phyloP scores from a whole-genome alignment of 1,140 invertebrate genomes.

The Calosoma granatense region DNA sequence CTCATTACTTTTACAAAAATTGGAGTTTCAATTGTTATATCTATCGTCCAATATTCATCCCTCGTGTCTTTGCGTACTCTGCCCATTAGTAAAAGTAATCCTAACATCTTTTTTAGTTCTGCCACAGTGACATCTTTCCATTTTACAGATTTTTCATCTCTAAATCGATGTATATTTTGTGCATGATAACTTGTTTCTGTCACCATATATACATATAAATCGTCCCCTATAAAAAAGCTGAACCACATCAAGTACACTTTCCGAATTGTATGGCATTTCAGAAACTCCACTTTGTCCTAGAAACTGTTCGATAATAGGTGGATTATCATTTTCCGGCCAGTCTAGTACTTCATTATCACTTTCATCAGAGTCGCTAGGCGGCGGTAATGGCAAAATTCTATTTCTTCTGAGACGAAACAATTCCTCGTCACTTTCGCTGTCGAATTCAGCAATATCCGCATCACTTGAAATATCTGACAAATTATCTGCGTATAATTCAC shows the following conservation, averaged over 20 bases:
- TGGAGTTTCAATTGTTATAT: conserved; percentile 20
- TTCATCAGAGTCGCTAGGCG: background rate
- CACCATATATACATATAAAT: conserved; percentile 15
- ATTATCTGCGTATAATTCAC: background rate
- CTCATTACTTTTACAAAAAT: conserved; percentile 23
- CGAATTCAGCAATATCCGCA: background rate
- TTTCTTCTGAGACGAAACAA: conserved; percentile 7
- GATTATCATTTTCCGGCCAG: conserved; percentile 14
- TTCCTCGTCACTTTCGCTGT: conserved; percentile 11
- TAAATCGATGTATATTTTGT: conserved; percentile 13
- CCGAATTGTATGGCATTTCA: conserved; percentile 14
- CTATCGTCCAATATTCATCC: conserved; percentile 25
- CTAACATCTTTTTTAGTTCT: conserved; percentile 24
- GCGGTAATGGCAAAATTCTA: background rate
- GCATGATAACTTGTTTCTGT: conserved; percentile 12
- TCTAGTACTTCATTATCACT: conserved; percentile 14
- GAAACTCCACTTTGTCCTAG: conserved; percentile 14
- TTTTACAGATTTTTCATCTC: conserved; percentile 15
- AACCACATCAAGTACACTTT: conserved; percentile 14
- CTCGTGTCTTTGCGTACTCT: conserved; percentile 20
- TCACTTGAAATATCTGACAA: conserved; percentile 2
- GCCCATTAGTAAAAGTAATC: conserved; percentile 22
- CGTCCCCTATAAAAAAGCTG: conserved; percentile 15
- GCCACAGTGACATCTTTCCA: conserved; percentile 18
- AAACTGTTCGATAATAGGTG: conserved; percentile 17